These are phyloP conservation scores for Strongylocentrotus purpuratus DNA, from an alignment of 35 echinoderm and acorn worm species.

Conservation along the genomic window DNA sequence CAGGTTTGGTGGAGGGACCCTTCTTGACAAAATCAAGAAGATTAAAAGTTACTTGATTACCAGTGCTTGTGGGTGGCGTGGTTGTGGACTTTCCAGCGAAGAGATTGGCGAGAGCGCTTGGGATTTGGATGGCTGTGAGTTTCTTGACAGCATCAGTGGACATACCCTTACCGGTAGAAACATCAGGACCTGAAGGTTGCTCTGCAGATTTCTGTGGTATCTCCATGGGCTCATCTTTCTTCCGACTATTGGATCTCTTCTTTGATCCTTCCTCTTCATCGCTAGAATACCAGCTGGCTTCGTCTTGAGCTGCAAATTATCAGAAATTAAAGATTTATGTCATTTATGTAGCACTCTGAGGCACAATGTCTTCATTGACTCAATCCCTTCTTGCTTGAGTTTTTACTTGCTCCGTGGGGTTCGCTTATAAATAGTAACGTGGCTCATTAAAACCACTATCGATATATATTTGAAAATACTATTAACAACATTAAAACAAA, in stretches of 20 bases:
- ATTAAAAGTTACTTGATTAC: conserved; percentile 53
- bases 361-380: not conserved
- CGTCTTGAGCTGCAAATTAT: conserved; percentile 56
- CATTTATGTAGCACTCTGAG: not conserved
- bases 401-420: too few species aligned
- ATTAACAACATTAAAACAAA: too few species aligned
- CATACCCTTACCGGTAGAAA: not conserved
- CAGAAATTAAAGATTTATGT: not conserved
- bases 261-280: conserved; percentile 76
- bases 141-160: conserved; percentile 27
- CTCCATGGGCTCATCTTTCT: not conserved
- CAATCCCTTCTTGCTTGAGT: too few species aligned
- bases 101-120: conserved; percentile 70
- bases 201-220: not conserved
- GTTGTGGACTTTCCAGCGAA: conserved; percentile 48
- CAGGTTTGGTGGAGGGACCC: not conserved
- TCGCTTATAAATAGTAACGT: too few species aligned
- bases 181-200: not conserved
- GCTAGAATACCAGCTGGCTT: conserved; percentile 94
- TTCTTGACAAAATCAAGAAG: conserved; percentile 73
- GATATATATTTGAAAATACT: too few species aligned
- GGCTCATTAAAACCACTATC: too few species aligned
- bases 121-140: conserved; percentile 9
- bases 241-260: not conserved
- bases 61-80: not conserved